Conservation (phyloP, 35 echinoderm and acorn worm species). For the Strongylocentrotus purpuratus region DNA sequence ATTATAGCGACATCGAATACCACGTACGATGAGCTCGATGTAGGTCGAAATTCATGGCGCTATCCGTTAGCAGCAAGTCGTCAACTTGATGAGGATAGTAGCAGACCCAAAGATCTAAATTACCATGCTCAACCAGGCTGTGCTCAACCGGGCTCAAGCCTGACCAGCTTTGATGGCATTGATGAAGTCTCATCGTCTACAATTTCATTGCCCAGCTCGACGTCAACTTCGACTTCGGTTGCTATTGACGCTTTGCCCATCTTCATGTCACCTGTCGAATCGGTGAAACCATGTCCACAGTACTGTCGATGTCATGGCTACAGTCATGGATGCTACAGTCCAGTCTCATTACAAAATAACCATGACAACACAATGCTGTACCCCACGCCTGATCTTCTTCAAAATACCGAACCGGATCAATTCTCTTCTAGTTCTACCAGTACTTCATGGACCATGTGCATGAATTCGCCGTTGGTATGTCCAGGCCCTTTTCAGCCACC, state of each 20-base stretch:
- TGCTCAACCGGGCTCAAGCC: neutral
- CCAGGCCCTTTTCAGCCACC: neutral
- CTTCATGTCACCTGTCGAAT: neutral
- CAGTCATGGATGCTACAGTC: neutral
- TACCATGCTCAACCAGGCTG: no score
- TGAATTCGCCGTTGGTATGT: neutral
- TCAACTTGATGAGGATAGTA: no score
- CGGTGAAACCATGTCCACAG: neutral
- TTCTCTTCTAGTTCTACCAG: neutral
- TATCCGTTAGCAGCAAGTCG: no score
- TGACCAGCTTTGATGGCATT: neutral
- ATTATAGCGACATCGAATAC: no score
- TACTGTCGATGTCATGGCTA: neutral
- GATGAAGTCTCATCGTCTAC: neutral
- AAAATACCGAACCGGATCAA: neutral
- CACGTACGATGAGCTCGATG: no score
- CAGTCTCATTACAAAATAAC: neutral
- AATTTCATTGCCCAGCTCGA: neutral
- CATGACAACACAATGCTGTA: neutral
- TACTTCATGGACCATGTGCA: neutral
- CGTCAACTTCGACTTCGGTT: neutral
- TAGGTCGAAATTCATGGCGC: no score
- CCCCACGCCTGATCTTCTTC: neutral
- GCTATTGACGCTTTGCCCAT: neutral
- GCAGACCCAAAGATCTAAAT: no score